Evolutionary conservation across 2,113 vertebrate species (phyloP), one percentile per base, ranked within the genome.

Genomic region (Ceratotherium simum): DNA sequence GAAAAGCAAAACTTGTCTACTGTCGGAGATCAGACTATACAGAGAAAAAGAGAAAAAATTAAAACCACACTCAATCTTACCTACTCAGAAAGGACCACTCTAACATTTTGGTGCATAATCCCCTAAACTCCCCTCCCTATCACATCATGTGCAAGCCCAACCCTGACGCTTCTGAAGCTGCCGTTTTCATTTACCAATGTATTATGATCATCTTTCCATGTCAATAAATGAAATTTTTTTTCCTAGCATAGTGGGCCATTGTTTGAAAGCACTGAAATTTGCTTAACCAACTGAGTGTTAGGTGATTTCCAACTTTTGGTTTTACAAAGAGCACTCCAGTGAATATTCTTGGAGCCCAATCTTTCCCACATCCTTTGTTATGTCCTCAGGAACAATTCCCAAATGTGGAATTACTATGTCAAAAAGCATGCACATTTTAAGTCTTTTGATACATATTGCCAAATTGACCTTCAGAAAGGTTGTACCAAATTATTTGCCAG

Each of bases 401-500:
- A 7, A 79, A 86, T 87, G 75, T 58, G 8, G 17, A 80, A 95
- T 82, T 81, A 76, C 54, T 56, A 20, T 60, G 58, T 96, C 60
- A 78, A 95, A 95, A 79, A 67, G 14, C 48, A 96, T 76, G 72
- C 17, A 76, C 48, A 56, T 65, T 84, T 96, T 62, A 83, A 94
- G 48, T 23, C 17, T 82, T 95, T 78, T 88, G 67, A 91, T 67
- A 42, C 14, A 18, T 18, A 70, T 13, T 96, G 78, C 82, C 95
- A 97, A 67, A 82, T 2, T 51, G 78, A 92, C 56, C 69, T 96
- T 31, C 13, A 72, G 36, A 80, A 96, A 96, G 33, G 5, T 72
- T 76, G 56, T 31, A 29, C 25, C 91, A 29, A 93, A 33, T 88
- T 85, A 76, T 58, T 31, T 85, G 51, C 46, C 67, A 21, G 62